Percentiles rank a stretch among this genome's conserved stretches.
Evolutionary conservation across 30 jellyfish, hydroid and myxozoan genomes (phyloP).

Genomic region (Aurelia aurita): DNA sequence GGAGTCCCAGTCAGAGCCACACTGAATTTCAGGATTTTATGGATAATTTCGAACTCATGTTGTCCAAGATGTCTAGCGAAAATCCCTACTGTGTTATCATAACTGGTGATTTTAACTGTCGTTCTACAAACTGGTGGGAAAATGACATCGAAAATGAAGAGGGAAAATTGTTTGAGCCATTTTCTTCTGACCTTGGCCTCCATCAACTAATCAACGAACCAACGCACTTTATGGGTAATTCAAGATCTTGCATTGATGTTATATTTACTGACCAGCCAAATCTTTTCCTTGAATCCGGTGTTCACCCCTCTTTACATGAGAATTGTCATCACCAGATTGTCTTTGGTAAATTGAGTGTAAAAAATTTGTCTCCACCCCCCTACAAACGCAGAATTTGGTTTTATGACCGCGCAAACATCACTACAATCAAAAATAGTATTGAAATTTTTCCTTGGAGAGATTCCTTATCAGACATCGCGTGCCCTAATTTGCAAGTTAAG

Average conservation of each 20-base stretch:
- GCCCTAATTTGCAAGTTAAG: constrained; percentile 48
- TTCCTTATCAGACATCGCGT: neutral
- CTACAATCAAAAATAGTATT: constrained; percentile 23
- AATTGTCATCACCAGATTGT: constrained; percentile 43
- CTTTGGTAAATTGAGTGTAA: constrained; percentile 13
- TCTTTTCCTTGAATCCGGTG: constrained; percentile 44
- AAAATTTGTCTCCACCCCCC: constrained; percentile 40
- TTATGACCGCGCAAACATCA: constrained; percentile 32
- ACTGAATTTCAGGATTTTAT: constrained; percentile 50
- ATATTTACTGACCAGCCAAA: constrained; percentile 52
- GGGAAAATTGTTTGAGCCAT: constrained; percentile 14
- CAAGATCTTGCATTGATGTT: constrained; percentile 37
- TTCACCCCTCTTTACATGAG: no score
- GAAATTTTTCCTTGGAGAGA: constrained; percentile 18
- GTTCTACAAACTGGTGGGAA: constrained; percentile 23
- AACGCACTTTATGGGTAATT: constrained; percentile 44
- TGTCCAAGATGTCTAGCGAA: constrained; percentile 19
- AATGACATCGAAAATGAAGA: constrained; percentile 31
- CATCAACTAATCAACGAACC: constrained; percentile 28
- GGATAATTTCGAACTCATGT: constrained; percentile 19
- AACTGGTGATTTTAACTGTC: no score
- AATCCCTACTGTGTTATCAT: constrained; percentile 19
- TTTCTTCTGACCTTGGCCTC: constrained; percentile 19
- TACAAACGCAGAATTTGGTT: constrained; percentile 32
- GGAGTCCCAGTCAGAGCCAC: constrained; percentile 76